Conservation (phyloP, 2,797 vertebrate genomes). For the Neosilurus hyrtlii region DNA sequence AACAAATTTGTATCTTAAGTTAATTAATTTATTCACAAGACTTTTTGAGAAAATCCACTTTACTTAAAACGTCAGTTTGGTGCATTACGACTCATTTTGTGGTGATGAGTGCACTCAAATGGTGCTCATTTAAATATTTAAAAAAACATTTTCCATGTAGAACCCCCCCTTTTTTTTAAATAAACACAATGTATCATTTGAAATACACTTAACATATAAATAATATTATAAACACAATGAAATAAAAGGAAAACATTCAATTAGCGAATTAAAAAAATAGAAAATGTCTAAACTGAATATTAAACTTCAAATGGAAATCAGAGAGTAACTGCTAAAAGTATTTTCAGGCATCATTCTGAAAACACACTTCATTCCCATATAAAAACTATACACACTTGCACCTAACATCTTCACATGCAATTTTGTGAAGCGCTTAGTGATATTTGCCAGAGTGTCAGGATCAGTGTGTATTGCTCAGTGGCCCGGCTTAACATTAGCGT, state of each 20-base stretch:
- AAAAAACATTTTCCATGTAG: not conserved
- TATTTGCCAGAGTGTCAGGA: constrained; percentile 42
- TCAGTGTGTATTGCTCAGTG: constrained; percentile 57
- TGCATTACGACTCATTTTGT: too few species aligned
- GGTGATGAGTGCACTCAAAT: too few species aligned
- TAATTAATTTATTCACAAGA: too few species aligned
- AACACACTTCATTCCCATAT: not conserved
- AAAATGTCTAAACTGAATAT: not conserved
- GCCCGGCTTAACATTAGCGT: constrained; percentile 61
- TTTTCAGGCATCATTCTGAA: not conserved
- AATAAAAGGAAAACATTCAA: not conserved
- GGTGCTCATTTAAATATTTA: too few species aligned
- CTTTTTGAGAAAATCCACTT: too few species aligned
- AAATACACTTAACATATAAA: not conserved
- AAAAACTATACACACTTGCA: not conserved
- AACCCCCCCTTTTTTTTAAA: not conserved
- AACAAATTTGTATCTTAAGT: too few species aligned
- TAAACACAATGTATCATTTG: constrained; percentile 6
- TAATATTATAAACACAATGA: not conserved
- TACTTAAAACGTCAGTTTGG: too few species aligned
- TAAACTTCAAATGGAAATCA: not conserved
- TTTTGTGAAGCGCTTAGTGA: constrained; percentile 19
- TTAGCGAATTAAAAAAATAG: not conserved
- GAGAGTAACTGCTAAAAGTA: not conserved
- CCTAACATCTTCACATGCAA: not conserved